Percentiles rank a stretch among this genome's conserved stretches.
Conservation (phyloP, 30 jellyfish, hydroid and myxozoan species). For the Aurelia coerulea region DNA sequence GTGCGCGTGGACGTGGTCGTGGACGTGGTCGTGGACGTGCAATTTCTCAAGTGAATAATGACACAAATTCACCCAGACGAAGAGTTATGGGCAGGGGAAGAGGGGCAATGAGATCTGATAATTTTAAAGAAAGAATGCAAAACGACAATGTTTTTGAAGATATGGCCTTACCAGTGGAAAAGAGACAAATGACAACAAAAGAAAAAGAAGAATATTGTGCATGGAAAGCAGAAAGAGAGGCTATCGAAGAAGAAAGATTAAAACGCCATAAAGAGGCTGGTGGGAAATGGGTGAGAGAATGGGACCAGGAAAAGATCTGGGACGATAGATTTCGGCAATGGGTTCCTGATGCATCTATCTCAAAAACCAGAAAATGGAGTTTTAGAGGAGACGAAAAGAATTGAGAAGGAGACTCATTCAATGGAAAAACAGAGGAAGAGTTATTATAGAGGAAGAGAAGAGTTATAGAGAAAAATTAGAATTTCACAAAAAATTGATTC, state of each 20-base stretch:
- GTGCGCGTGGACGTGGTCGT: constrained; percentile 44
- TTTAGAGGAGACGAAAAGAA: not conserved
- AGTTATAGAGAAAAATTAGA: too few relatives aligned
- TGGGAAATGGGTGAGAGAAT: constrained; percentile 42
- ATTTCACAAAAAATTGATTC: too few relatives aligned
- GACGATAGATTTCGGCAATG: not conserved
- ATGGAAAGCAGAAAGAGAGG: constrained; percentile 34
- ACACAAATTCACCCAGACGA: not conserved
- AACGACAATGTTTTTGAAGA: too few relatives aligned
- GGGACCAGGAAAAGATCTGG: constrained; percentile 43
- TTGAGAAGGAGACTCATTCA: too few relatives aligned
- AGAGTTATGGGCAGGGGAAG: not conserved
- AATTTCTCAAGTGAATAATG: not conserved
- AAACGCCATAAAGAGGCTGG: constrained; percentile 17
- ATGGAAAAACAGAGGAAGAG: too few relatives aligned
- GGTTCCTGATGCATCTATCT: not conserved
- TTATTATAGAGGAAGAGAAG: too few relatives aligned
- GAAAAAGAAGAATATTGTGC: constrained; percentile 8
- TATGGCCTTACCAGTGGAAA: not conserved
- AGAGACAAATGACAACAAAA: constrained; percentile 3
- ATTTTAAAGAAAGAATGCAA: not conserved
- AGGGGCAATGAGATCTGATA: not conserved
- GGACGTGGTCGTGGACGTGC: constrained; percentile 37
- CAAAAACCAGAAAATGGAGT: too few relatives aligned
- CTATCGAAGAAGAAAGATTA: constrained; percentile 29